These are phyloP conservation scores for Zeugodacus cucurbitae DNA, from an alignment of 1,140 invertebrate genomes.

Conservation along the genomic window DNA sequence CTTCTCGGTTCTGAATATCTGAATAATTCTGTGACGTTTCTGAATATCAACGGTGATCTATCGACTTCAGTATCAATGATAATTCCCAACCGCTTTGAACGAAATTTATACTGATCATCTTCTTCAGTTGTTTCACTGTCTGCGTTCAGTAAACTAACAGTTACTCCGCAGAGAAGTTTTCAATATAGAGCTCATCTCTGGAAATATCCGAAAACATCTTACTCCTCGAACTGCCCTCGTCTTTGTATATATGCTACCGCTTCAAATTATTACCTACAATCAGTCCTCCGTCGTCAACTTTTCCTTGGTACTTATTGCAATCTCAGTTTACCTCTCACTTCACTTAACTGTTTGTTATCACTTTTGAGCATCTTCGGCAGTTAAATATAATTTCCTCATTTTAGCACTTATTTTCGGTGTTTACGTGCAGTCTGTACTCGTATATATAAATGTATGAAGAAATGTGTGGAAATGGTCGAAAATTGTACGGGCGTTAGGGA, in stretches of 20 bases:
- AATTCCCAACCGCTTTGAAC: too few species aligned
- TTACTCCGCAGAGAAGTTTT: too few species aligned
- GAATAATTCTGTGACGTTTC: too few species aligned
- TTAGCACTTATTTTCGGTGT: neutral
- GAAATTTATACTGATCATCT: too few species aligned
- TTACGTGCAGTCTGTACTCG: neutral
- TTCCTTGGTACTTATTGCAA: neutral
- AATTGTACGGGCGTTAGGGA: neutral
- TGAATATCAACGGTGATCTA: too few species aligned
- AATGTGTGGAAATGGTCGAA: neutral
- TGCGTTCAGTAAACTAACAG: too few species aligned
- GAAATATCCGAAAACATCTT: too few species aligned
- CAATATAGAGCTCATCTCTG: too few species aligned
- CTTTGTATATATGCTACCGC: neutral
- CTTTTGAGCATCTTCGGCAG: neutral
- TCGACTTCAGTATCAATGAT: too few species aligned
- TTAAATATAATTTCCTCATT: constrained; percentile 22
- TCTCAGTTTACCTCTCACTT: constrained; percentile 11
- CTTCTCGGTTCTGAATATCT: too few species aligned
- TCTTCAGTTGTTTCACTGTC: too few species aligned
- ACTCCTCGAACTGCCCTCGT: neutral
- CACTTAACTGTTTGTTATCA: constrained; percentile 11
- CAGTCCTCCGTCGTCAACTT: neutral
- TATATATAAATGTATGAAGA: neutral
- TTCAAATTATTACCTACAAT: neutral